phyloP scores from a whole-genome alignment of 2,797 vertebrate genomes.

The Fistularia commersonii region DNA sequence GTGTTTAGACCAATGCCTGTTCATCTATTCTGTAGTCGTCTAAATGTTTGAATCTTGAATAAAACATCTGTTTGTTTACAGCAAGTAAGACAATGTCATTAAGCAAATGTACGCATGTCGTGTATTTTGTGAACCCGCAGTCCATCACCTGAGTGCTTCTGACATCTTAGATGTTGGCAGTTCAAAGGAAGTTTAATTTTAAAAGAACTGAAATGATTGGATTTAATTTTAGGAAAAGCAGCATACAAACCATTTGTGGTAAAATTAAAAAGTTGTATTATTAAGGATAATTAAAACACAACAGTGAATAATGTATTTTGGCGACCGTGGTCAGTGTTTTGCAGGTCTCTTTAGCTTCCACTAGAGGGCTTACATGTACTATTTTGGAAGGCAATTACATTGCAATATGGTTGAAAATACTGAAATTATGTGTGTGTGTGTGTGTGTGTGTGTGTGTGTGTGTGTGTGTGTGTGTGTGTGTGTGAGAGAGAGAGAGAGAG shows the following conservation, averaged over 20 bases:
- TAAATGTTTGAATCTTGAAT: conserved; percentile 73
- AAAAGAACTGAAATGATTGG: no score
- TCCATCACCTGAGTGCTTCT: background rate
- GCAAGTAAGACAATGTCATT: conserved; percentile 42
- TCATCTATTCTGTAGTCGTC: conserved; percentile 73
- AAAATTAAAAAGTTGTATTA: no score
- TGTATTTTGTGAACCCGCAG: background rate
- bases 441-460: no score
- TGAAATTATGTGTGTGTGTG: background rate
- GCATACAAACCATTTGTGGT: no score
- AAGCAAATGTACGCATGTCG: conserved; percentile 5
- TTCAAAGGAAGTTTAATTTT: no score
- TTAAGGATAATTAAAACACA: background rate
- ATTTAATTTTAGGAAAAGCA: no score
- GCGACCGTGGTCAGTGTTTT: no score
- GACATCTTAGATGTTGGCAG: no score
- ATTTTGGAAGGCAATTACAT: background rate
- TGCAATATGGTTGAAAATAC: conserved; percentile 3
- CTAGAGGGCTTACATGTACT: conserved; percentile 32
- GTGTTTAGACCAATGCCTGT: conserved; percentile 71
- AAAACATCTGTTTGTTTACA: conserved; percentile 72
- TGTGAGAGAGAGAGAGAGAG: background rate
- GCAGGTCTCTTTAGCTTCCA: conserved; percentile 7
- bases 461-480: no score
- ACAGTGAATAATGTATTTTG: no score